Evolutionary conservation across 2,797 vertebrate species (phyloP).

Genomic region (Euthynnus affinis): DNA sequence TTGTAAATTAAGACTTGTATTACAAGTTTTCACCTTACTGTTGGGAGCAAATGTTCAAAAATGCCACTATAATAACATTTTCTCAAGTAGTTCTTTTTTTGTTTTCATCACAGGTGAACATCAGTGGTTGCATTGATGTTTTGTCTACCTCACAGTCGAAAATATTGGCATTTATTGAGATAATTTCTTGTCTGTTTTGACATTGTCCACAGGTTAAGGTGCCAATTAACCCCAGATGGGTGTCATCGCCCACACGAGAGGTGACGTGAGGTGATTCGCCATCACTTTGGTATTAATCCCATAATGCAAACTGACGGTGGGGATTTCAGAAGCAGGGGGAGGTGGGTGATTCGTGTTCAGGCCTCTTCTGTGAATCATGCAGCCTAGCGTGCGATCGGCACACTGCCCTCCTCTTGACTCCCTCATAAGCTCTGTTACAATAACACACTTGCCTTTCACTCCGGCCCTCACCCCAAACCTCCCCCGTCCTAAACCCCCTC

Average conservation of each 20-base stretch:
- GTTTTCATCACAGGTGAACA: not conserved
- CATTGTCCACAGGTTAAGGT: constrained; percentile 14
- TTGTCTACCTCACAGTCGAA: constrained; percentile 35
- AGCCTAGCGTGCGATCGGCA: constrained; percentile 83
- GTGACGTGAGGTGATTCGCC: constrained; percentile 67
- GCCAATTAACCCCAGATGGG: constrained; percentile 61
- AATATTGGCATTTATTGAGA: constrained; percentile 11
- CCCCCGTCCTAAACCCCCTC: constrained; percentile 47
- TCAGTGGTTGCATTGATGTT: constrained; percentile 21
- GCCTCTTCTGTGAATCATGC: constrained; percentile 73
- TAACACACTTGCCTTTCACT: constrained; percentile 83
- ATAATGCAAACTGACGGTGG: constrained; percentile 51
- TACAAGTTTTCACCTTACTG: not conserved
- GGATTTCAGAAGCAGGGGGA: constrained; percentile 64
- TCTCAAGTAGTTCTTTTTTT: not conserved
- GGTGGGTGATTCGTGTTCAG: constrained; percentile 56
- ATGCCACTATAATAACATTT: not conserved
- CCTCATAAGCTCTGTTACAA: constrained; percentile 84
- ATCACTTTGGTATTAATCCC: constrained; percentile 58
- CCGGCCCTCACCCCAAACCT: constrained; percentile 65
- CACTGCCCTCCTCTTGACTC: constrained; percentile 86
- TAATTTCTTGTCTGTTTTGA: constrained; percentile 36
- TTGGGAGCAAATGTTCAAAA: not conserved
- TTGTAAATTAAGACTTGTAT: not conserved
- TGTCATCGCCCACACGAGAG: constrained; percentile 46